These are phyloP conservation scores for Metopia argyrocephala DNA, from an alignment of 2,888 invertebrate species.

Conservation along the genomic window DNA sequence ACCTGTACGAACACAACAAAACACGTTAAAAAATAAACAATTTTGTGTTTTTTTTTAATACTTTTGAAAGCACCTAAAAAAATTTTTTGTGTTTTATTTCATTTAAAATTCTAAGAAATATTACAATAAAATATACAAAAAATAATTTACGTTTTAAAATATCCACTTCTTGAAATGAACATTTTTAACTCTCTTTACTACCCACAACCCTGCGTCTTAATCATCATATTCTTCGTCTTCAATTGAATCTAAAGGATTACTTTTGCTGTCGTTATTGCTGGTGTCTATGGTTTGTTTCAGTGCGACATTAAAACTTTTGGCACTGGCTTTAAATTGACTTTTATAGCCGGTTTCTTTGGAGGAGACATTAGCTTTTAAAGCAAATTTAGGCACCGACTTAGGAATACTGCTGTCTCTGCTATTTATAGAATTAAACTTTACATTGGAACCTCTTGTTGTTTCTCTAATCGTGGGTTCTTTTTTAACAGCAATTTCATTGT, in stretches of 20 bases:
- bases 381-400: slow-evolving; percentile 50
- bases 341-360: slow-evolving; percentile 47
- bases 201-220: neutral
- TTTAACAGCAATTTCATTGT: slow-evolving; percentile 38
- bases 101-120: neutral
- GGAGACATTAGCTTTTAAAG: slow-evolving; percentile 43
- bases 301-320: slow-evolving; percentile 51
- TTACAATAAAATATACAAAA: neutral
- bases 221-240: slow-evolving; percentile 58
- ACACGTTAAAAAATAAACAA: neutral
- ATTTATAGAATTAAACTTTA: slow-evolving; percentile 26
- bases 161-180: neutral
- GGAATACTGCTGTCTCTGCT: slow-evolving; percentile 35
- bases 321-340: slow-evolving; percentile 45
- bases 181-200: too few species aligned
- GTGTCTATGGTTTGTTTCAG: too few species aligned
- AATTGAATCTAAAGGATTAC: slow-evolving; percentile 22
- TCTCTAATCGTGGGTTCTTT: slow-evolving; percentile 23
- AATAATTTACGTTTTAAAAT: too few species aligned
- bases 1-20: neutral
- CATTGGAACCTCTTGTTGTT: neutral
- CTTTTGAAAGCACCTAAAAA: neutral
- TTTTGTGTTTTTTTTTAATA: neutral
- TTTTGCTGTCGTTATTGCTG: slow-evolving; percentile 17
- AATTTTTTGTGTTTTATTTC: neutral